Evolutionary conservation across 2,797 vertebrate genomes (phyloP), one percentile per base, ranked within the genome.

Genomic region (Dendrocincla tyrannina): DNA sequence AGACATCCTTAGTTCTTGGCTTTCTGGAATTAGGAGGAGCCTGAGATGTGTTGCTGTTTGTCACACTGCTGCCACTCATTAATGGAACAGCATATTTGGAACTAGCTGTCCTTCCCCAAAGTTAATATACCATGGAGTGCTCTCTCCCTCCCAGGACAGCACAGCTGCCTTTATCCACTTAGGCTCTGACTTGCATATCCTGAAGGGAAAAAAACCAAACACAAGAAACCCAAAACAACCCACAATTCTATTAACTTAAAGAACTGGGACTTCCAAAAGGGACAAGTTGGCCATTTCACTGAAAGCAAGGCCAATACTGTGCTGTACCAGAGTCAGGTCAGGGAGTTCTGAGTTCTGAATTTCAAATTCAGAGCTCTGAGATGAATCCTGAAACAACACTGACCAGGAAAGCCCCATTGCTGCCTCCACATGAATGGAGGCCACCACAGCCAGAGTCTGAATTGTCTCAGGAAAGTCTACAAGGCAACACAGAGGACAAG

Each of bases 281-380:
- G 7, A 24, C 4, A 11, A 6, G n/a, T 44, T 6, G 1, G 41
- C n/a, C n/a, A 3, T 28, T 41, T 44, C 53, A 32, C 53, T 20
- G n/a, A 22, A 28, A 55, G 23, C 10, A 18, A 58, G 27, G 66
- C 20, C 41, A 52, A 2, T 0, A 23, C 41, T 2, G 1, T 4
- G 22, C 20, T 39, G 19, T 14, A 15, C 35, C 30, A 50, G 20
- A 6, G 24, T 1, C 3, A 18, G 25, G 39, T 30, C 46, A 80
- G 44, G 49, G 7, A 35, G 14, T 39, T 39, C 35, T 35, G 35
- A 35, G 35, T 35, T 35, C 37, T 39, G 37, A 39, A 39, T 35
- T 60, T 18, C 27, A 32, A 42, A 28, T 35, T 49, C 37, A 64
- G 67, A 81, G 55, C 63, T 49, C 62, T 5, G 23, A 67, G 42